Conservation (phyloP, 2,888 invertebrate species). For the Hydraecia micacea region DNA sequence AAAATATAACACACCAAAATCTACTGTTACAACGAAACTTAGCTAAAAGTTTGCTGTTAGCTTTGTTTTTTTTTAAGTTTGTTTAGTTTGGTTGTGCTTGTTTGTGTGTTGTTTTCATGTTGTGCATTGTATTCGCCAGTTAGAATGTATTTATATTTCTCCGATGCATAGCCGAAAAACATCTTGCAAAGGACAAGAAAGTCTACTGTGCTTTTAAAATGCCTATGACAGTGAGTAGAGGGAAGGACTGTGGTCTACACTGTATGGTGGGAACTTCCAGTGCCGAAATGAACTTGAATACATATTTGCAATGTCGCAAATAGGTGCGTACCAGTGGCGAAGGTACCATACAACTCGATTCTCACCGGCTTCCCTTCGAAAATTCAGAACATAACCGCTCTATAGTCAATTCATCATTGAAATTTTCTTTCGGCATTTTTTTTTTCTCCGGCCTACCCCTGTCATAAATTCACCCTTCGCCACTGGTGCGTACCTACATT, state of each 20-base stretch:
- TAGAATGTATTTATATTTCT: background rate
- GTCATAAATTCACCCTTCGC: no score
- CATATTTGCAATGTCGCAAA: background rate
- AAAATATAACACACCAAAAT: background rate
- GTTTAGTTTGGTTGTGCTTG: background rate
- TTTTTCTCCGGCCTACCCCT: no score
- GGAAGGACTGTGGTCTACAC: background rate
- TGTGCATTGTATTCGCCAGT: background rate
- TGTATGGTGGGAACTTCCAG: background rate
- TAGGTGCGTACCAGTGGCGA: background rate
- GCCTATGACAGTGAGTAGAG: background rate
- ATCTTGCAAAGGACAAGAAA: background rate
- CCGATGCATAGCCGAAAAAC: background rate
- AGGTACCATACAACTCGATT: no score
- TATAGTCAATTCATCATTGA: no score
- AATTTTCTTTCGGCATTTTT: no score
- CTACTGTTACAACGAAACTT: background rate
- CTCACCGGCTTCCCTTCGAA: no score
- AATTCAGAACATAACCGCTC: no score
- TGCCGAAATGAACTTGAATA: background rate
- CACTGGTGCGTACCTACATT: background rate
- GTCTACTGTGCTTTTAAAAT: background rate
- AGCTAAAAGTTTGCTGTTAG: background rate
- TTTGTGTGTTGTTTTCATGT: background rate
- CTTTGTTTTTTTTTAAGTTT: background rate